These are phyloP conservation scores for Papio anubis DNA, from an alignment of 2,113 vertebrate species.

Conservation along the genomic window DNA sequence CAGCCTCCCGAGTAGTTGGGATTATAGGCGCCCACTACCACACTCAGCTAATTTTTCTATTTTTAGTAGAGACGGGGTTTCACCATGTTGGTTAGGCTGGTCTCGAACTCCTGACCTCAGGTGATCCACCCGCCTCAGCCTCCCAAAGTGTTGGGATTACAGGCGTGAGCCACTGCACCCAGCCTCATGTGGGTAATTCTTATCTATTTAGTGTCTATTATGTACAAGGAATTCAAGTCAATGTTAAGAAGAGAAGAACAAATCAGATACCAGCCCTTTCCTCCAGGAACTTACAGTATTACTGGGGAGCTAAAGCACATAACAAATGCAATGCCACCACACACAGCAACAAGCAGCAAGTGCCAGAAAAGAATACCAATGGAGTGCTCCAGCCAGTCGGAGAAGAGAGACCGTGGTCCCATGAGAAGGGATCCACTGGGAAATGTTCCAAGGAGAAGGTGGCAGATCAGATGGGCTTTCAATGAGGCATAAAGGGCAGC, in stretches of 20 bases:
- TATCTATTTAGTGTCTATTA: neutral
- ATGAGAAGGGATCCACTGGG: neutral
- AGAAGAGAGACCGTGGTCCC: neutral
- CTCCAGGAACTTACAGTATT: neutral
- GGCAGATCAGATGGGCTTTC: neutral
- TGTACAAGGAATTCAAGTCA: neutral
- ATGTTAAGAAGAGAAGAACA: neutral
- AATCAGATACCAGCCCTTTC: neutral
- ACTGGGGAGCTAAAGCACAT: neutral
- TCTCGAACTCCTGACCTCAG: too few species aligned
- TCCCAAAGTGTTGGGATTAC: too few species aligned
- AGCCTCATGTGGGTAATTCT: neutral
- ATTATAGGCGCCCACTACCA: too few species aligned
- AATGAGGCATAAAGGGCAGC: neutral
- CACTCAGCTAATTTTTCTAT: too few species aligned
- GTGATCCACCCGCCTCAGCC: too few species aligned
- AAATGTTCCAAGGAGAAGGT: neutral
- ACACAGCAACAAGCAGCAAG: neutral
- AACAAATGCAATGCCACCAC: neutral
- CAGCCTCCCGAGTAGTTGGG: too few species aligned
- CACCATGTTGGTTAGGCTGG: too few species aligned
- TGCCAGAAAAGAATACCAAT: neutral
- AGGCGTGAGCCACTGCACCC: too few species aligned
- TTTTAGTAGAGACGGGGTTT: too few species aligned
- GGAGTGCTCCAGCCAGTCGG: neutral